A percentile compares a stretch with the other conserved stretches of the same genome.
Evolutionary conservation across 2,888 invertebrate species (phyloP).

Genomic region (Drosophila peninsularis): DNA sequence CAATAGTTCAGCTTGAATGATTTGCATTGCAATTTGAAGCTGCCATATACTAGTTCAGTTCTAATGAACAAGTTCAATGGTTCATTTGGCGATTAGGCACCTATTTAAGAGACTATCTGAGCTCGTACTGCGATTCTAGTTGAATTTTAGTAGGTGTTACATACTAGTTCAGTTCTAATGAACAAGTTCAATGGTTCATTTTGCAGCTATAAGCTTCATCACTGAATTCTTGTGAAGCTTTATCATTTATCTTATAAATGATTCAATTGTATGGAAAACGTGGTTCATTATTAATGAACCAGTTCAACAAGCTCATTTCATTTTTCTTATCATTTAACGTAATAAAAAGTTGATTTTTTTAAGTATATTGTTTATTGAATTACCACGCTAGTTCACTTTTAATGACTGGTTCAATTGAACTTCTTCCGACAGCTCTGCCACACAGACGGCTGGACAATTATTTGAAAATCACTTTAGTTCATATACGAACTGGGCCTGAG

Average conservation of each 20-base stretch:
- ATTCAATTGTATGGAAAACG: neutral
- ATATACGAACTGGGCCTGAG: conserved; percentile 65
- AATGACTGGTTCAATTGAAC: neutral
- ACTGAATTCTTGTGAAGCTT: no score
- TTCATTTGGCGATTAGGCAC: neutral
- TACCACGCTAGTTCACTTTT: neutral
- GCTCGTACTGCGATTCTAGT: neutral
- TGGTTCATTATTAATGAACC: neutral
- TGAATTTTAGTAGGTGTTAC: neutral
- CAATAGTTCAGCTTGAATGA: conserved; percentile 5
- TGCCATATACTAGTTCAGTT: neutral
- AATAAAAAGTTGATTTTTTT: no score
- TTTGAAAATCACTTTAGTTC: conserved; percentile 80
- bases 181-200: neutral
- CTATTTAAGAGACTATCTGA: neutral
- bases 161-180: neutral
- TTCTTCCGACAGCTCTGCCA: neutral
- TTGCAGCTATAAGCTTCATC: no score
- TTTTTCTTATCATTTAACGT: no score
- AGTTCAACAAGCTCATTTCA: neutral
- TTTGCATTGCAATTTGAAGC: neutral
- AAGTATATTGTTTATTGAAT: no score
- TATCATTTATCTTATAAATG: neutral
- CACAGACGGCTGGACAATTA: conserved; percentile 39
- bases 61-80: neutral